Evolutionary conservation across 92 coral and sea anemone species (phyloP).

Genomic region (Micromussa lordhowensis): DNA sequence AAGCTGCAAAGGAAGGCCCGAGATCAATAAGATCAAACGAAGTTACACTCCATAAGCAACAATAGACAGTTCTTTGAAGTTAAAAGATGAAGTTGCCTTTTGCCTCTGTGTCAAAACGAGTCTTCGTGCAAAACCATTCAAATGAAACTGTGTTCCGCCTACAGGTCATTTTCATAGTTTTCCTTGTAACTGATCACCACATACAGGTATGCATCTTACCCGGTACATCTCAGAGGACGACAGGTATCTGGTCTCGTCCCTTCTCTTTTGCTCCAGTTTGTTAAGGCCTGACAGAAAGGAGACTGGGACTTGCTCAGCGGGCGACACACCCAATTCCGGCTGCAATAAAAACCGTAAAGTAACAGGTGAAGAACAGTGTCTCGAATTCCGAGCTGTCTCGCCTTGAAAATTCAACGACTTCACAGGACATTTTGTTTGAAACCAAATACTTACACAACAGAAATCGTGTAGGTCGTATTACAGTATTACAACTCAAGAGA

Average conservation of each 20-base stretch:
- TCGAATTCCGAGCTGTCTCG: neutral
- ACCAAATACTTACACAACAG: neutral
- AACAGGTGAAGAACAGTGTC: neutral
- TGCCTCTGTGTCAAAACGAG: too few relatives aligned
- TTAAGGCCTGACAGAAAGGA: constrained; percentile 36
- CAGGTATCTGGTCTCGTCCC: constrained; percentile 64
- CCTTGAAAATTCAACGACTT: neutral
- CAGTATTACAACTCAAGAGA: neutral
- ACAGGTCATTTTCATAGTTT: too few relatives aligned
- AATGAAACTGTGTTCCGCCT: too few relatives aligned
- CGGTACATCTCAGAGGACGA: constrained; percentile 92
- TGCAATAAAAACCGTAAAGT: constrained; percentile 11
- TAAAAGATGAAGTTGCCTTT: too few relatives aligned
- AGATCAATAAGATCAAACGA: neutral
- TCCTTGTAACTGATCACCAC: too few relatives aligned
- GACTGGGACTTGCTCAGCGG: constrained; percentile 64
- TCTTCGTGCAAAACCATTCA: too few relatives aligned
- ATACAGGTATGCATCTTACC: constrained; percentile 34
- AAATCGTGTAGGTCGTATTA: neutral
- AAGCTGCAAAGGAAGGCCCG: constrained; percentile 40
- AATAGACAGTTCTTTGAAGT: too few relatives aligned
- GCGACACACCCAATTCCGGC: constrained; percentile 91
- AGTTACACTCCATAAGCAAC: too few relatives aligned
- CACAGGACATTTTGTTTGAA: neutral
- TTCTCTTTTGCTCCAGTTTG: constrained; percentile 19